These are phyloP conservation scores for Nerophis ophidion DNA, from an alignment of 2,113 vertebrate genomes.

Conservation along the genomic window DNA sequence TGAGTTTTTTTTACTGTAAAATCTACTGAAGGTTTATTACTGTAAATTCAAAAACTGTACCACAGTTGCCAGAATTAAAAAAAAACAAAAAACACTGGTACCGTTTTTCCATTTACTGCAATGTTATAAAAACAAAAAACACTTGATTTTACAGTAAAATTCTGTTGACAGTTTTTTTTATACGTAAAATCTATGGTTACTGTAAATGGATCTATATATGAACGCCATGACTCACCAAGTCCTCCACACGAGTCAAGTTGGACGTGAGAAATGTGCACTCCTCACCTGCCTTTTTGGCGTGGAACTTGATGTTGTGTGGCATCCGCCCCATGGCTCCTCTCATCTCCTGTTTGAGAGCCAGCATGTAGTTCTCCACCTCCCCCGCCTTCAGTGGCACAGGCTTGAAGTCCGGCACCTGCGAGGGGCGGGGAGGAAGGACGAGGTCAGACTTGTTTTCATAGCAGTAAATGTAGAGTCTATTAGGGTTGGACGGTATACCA, in stretches of 20 bases:
- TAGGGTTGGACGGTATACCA: too few relatives aligned
- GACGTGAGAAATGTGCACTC: slow-evolving; percentile 22
- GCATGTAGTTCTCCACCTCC: slow-evolving; percentile 83
- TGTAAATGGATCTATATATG: too few relatives aligned
- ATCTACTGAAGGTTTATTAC: too few relatives aligned
- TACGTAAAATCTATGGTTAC: too few relatives aligned
- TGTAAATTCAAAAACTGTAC: too few relatives aligned
- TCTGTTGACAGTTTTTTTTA: too few relatives aligned
- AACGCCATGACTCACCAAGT: slow-evolving; percentile 27
- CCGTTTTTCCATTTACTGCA: too few relatives aligned
- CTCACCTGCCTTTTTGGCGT: slow-evolving; percentile 71
- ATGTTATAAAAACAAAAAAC: too few relatives aligned
- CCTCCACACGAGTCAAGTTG: slow-evolving; percentile 20
- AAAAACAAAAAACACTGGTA: too few relatives aligned
- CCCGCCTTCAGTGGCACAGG: slow-evolving; percentile 79
- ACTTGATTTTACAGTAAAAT: too few relatives aligned
- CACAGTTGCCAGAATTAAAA: too few relatives aligned
- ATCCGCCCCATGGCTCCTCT: slow-evolving; percentile 76
- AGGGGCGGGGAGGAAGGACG: not conserved
- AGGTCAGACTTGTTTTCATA: not conserved
- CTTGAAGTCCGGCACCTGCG: slow-evolving; percentile 74
- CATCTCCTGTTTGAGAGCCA: slow-evolving; percentile 87
- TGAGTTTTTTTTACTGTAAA: too few relatives aligned
- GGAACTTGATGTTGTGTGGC: slow-evolving; percentile 76
- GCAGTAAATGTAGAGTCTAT: not conserved